Evolutionary conservation across 2,797 vertebrate species (phyloP).

Genomic region (Manis javanica): DNA sequence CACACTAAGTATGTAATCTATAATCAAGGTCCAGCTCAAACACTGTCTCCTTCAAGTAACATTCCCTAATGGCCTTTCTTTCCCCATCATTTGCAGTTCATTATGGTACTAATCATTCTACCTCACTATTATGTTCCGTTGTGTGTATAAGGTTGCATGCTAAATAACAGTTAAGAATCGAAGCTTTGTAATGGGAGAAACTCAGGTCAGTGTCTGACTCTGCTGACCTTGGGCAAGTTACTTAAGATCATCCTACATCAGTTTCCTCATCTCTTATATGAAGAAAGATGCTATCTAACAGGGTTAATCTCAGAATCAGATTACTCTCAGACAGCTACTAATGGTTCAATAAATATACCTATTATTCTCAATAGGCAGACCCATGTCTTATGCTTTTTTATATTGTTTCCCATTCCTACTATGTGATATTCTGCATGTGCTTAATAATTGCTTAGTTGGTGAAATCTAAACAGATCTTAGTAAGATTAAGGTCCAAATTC

Average conservation of each 20-base stretch:
- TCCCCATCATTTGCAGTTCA: neutral
- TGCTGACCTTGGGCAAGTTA: neutral
- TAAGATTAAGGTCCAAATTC: conserved; percentile 28
- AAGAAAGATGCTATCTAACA: neutral
- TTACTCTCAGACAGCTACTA: neutral
- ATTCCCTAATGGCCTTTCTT: neutral
- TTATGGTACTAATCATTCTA: neutral
- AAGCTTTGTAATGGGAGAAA: conserved; percentile 42
- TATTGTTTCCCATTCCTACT: neutral
- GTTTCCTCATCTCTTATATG: neutral
- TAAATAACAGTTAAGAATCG: conserved; percentile 8
- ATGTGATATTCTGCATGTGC: neutral
- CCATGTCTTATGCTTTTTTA: neutral
- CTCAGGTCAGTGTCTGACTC: neutral
- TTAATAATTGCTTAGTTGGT: conserved; percentile 12
- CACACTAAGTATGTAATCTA: neutral
- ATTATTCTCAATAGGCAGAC: neutral
- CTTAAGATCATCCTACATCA: neutral
- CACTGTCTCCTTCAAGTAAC: neutral
- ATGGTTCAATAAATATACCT: neutral
- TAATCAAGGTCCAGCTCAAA: neutral
- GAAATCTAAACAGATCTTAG: conserved; percentile 51
- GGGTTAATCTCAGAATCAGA: conserved; percentile 27
- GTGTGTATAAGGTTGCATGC: neutral
- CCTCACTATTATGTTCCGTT: neutral